Base-by-base conservation (phyloP, 2,888 invertebrate genomes). In the Drosophila macrospina region DNA sequence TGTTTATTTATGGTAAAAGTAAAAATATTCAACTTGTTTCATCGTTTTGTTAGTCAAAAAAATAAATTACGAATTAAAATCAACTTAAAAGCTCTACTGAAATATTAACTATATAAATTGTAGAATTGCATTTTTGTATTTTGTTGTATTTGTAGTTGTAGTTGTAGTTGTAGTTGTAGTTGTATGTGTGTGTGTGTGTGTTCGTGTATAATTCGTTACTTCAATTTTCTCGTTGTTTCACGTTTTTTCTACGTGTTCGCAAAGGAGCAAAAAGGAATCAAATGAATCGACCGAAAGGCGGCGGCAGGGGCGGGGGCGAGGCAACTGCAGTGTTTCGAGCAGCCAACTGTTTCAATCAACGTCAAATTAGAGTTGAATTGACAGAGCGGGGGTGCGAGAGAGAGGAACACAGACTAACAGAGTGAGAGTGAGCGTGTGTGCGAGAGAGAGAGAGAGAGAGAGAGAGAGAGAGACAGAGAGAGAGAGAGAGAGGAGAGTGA, bases 291-390 rank as follows among this genome's bases (percentile, higher is more conserved):
- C 48, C 36, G n/a, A n/a, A n/a, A n/a, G n/a, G n/a, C n/a, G n/a
- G n/a, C n/a, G 44, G 57, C 36, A n/a, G n/a, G 5, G 36, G 28
- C 20, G 7, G 7, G 61, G 69, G n/a, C 10, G 59, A 57, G 62
- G 60, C 52, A 60, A 61, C 16, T 74, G 57, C 54, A 74, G 39
- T 15, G 66, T 65, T 60, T 45, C 44, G 48, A 69, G 74, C 57
- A 55, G 65, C 69, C 66, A 80, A 86, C 79, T 68, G 78, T 81
- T 88, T 86, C 89, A 85, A 86, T 88, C 85, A 87, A 88, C 87
- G 87, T 88, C 89, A 88, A 88, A 88, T 88, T 88, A 74, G 80
- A 74, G 74, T 64, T 62, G 66, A 65, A 69, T 66, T 66, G 24
- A 64, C 32, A 45, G 37, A 56, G 16, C 20, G 16, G n/a, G 28